These are phyloP conservation scores for Microctenopoma stevenorrisi DNA, from an alignment of 2,797 vertebrate species.

Conservation along the genomic window DNA sequence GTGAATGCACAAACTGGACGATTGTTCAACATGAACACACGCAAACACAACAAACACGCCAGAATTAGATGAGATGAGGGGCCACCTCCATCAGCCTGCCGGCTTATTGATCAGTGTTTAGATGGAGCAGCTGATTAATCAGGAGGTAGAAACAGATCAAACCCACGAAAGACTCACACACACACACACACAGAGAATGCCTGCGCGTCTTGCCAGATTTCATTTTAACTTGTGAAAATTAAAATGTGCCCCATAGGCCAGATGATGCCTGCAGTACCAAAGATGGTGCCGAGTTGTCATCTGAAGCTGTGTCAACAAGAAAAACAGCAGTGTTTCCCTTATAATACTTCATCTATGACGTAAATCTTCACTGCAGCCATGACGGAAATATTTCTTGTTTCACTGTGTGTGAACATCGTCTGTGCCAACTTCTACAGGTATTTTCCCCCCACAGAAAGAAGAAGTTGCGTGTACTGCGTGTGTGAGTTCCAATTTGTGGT, in stretches of 20 bases:
- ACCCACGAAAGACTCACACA: neutral
- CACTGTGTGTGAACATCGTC: neutral
- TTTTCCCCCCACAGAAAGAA: neutral
- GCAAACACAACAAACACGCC: neutral
- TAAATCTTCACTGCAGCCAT: neutral
- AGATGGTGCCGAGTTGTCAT: neutral
- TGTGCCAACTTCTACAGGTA: neutral
- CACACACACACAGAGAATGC: neutral
- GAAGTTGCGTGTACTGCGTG: neutral
- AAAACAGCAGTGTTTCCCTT: neutral
- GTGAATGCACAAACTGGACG: neutral
- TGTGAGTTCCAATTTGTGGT: neutral
- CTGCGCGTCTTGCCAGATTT: neutral
- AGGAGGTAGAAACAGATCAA: conserved; percentile 38
- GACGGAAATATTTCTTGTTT: neutral
- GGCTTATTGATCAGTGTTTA: conserved; percentile 46
- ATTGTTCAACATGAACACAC: neutral
- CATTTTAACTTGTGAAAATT: conserved; percentile 2
- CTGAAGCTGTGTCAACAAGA: neutral
- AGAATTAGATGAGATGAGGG: conserved; percentile 14
- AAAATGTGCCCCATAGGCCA: neutral
- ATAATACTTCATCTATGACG: neutral
- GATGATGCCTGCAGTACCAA: neutral
- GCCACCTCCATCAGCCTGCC: conserved; percentile 32
- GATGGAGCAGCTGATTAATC: conserved; percentile 45